Conservation (phyloP, 2,113 vertebrate genomes). For the Nanger granti region DNA sequence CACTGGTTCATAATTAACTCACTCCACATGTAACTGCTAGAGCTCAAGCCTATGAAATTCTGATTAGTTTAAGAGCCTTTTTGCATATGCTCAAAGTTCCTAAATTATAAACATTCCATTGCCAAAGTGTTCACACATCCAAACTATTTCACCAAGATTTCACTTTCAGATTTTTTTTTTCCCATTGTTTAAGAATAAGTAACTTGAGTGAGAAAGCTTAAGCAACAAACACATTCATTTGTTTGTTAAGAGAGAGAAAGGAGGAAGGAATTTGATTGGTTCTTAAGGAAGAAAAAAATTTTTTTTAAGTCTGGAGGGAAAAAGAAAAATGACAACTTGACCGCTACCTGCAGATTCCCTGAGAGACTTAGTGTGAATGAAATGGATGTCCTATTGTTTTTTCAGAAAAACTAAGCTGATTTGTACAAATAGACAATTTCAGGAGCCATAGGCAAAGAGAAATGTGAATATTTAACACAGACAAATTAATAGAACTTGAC, state of each 20-base stretch:
- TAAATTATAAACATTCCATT: slow-evolving; percentile 54
- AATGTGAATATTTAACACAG: background rate
- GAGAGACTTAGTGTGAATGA: background rate
- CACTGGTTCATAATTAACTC: slow-evolving; percentile 63
- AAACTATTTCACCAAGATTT: background rate
- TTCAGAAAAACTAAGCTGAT: background rate
- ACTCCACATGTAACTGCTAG: slow-evolving; percentile 55
- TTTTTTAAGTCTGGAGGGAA: background rate
- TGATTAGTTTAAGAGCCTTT: slow-evolving; percentile 56
- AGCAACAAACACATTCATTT: background rate
- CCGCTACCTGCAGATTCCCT: background rate
- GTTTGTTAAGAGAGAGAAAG: background rate
- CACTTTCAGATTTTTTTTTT: background rate
- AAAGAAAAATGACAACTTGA: background rate
- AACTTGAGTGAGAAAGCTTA: background rate
- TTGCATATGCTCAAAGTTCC: slow-evolving; percentile 51
- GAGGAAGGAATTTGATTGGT: background rate
- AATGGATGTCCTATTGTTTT: background rate
- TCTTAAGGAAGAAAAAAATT: background rate
- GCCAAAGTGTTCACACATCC: slow-evolving; percentile 30
- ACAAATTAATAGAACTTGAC: background rate
- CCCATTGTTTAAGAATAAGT: background rate
- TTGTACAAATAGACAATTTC: background rate
- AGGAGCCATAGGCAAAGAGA: background rate
- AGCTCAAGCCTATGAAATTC: slow-evolving; percentile 63